phyloP scores from a whole-genome alignment of 92 coral and sea anemone genomes.

The Blastomussa wellsi region DNA sequence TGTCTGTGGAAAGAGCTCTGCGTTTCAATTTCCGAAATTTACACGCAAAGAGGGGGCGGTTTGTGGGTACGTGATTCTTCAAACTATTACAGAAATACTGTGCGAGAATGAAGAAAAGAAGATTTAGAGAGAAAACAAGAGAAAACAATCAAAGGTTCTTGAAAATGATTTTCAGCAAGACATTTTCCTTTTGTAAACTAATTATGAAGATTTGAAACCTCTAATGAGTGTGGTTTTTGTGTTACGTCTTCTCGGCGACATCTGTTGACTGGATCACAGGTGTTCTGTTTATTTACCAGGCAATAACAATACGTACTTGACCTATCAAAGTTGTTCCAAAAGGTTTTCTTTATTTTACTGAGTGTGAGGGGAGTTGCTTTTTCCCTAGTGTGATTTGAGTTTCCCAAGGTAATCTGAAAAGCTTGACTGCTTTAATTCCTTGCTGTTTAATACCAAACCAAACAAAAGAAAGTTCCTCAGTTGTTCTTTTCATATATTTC shows the following conservation, averaged over 20 bases:
- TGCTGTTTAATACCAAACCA: neutral
- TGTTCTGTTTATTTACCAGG: conserved; percentile 16
- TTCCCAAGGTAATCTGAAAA: neutral
- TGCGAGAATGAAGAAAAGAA: neutral
- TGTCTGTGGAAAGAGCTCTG: conserved; percentile 1
- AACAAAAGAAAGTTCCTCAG: neutral
- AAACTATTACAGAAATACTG: neutral
- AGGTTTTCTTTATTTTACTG: neutral
- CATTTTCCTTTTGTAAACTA: conserved; percentile 2
- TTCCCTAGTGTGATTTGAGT: conserved; percentile 1
- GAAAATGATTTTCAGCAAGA: neutral
- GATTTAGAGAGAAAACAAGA: neutral
- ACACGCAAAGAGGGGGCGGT: conserved; percentile 15
- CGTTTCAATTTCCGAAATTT: conserved; percentile 15
- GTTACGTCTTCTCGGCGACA: conserved; percentile 42
- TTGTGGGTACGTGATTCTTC: neutral
- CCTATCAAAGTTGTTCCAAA: neutral
- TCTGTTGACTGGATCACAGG: conserved; percentile 6
- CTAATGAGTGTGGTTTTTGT: conserved; percentile 25
- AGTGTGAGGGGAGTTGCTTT: neutral
- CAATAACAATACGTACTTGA: conserved; percentile 23
- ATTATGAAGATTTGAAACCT: conserved; percentile 21
- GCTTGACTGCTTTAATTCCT: neutral
- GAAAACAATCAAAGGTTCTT: neutral
- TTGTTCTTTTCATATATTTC: no score